phyloP scores from a whole-genome alignment of 1,140 invertebrate species.

The Psilanteris sp. region DNA sequence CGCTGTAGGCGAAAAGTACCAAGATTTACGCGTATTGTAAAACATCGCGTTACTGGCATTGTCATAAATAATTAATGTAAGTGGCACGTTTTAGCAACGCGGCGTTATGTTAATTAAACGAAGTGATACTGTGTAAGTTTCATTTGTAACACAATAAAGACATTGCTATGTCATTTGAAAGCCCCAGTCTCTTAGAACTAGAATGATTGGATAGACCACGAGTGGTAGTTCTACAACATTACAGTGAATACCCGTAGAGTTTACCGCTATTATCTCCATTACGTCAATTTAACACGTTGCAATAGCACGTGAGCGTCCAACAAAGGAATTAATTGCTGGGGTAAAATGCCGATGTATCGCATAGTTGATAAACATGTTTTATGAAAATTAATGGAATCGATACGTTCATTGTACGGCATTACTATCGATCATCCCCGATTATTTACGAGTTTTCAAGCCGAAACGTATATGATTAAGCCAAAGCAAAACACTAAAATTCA shows the following conservation, averaged over 20 bases:
- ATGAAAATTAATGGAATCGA: slow-evolving; percentile 3
- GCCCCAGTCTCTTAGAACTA: slow-evolving; percentile 28
- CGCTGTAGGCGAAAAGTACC: too few relatives aligned
- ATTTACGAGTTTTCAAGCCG: not conserved
- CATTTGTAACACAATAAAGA: slow-evolving; percentile 52
- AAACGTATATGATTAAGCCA: too few relatives aligned
- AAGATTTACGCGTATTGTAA: slow-evolving; percentile 6
- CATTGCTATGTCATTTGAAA: slow-evolving; percentile 40
- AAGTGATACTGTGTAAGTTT: slow-evolving; percentile 47
- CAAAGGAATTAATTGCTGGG: slow-evolving; percentile 50
- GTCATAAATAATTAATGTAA: slow-evolving; percentile 28
- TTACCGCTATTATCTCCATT: slow-evolving; percentile 59
- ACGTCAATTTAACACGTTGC: slow-evolving; percentile 60
- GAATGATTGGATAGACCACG: slow-evolving; percentile 53
- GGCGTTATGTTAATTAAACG: slow-evolving; percentile 44
- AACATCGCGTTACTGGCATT: not conserved
- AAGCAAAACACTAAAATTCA: too few relatives aligned
- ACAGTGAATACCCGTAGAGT: slow-evolving; percentile 54
- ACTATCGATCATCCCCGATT: slow-evolving; percentile 29
- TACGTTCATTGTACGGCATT: not conserved
- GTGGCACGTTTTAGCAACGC: slow-evolving; percentile 1
- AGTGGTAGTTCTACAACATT: slow-evolving; percentile 51
- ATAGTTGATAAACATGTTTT: slow-evolving; percentile 48
- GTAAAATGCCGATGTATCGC: slow-evolving; percentile 45
- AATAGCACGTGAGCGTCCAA: slow-evolving; percentile 44